Conservation (phyloP, 2,797 vertebrate genomes). For the Gobio occitaniae region DNA sequence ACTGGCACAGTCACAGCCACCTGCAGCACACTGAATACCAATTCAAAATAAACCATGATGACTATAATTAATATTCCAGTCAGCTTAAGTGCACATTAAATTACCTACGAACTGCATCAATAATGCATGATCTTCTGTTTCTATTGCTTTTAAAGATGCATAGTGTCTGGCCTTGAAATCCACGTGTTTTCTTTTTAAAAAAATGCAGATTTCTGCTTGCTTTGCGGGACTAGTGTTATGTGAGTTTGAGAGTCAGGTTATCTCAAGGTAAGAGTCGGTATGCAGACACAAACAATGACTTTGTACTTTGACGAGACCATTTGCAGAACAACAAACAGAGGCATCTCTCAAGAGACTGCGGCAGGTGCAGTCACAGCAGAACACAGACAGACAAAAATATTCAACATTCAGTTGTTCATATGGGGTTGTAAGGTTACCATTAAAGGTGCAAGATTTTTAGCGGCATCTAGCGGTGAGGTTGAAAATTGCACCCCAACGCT, state of each 20-base stretch:
- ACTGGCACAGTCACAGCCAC: conserved; percentile 28
- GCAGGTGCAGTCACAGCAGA: conserved; percentile 39
- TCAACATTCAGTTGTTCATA: not conserved
- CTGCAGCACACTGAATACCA: conserved; percentile 31
- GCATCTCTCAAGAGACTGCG: conserved; percentile 35
- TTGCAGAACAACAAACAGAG: conserved; percentile 42
- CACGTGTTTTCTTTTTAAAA: not conserved
- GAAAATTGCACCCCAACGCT: too few species aligned
- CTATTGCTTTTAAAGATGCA: conserved; percentile 1
- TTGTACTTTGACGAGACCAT: conserved; percentile 38
- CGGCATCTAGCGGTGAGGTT: too few species aligned
- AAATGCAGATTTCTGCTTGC: conserved; percentile 21
- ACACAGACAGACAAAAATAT: not conserved
- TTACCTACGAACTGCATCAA: conserved; percentile 25
- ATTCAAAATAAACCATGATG: conserved; percentile 31
- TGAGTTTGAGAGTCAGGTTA: conserved; percentile 17
- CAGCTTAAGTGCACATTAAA: conserved; percentile 27
- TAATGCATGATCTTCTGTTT: conserved; percentile 35
- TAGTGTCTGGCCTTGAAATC: conserved; percentile 10
- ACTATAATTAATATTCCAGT: conserved; percentile 41
- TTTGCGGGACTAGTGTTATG: not conserved
- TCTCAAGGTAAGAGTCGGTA: conserved; percentile 15
- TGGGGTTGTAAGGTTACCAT: conserved; percentile 1
- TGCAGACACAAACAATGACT: conserved; percentile 44
- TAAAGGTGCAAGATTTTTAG: not conserved